Conservation (phyloP, 2,113 vertebrate species). For the Gallinago undulata region DNA sequence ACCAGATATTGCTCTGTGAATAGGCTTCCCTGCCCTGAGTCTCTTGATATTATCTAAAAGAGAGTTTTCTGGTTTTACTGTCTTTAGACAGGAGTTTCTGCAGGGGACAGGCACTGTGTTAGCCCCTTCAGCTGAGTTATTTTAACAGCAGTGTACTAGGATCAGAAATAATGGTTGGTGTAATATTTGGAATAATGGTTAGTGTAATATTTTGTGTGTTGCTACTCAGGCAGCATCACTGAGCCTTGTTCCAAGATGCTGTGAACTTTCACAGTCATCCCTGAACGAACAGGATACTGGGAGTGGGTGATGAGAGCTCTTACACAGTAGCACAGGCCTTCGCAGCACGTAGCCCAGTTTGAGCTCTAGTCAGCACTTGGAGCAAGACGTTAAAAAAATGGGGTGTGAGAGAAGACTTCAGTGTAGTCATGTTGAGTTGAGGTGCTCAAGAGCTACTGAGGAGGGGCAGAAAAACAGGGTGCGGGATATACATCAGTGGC, state of each 20-base stretch:
- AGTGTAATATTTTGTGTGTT: not conserved
- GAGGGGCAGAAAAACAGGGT: not conserved
- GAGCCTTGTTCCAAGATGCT: not conserved
- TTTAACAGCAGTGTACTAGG: not conserved
- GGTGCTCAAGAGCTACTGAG: not conserved
- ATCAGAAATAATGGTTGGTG: not conserved
- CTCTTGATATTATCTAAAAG: not conserved
- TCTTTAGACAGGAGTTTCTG: not conserved
- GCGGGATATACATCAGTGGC: not conserved
- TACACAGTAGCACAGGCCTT: not conserved
- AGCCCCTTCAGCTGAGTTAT: not conserved
- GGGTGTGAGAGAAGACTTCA: not conserved
- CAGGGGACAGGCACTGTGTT: not conserved
- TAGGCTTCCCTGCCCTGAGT: not conserved
- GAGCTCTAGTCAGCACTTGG: not conserved
- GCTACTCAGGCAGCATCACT: not conserved
- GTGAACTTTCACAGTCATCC: not conserved
- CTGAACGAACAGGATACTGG: not conserved
- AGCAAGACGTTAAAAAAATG: not conserved
- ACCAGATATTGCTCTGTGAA: constrained; percentile 9
- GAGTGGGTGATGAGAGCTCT: not conserved
- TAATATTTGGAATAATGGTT: not conserved
- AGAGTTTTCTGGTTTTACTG: not conserved
- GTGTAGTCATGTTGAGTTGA: not conserved
- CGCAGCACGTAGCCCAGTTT: not conserved